Base-by-base conservation (phyloP, 2,113 vertebrate species). In the Rhinolophus sinicus region DNA sequence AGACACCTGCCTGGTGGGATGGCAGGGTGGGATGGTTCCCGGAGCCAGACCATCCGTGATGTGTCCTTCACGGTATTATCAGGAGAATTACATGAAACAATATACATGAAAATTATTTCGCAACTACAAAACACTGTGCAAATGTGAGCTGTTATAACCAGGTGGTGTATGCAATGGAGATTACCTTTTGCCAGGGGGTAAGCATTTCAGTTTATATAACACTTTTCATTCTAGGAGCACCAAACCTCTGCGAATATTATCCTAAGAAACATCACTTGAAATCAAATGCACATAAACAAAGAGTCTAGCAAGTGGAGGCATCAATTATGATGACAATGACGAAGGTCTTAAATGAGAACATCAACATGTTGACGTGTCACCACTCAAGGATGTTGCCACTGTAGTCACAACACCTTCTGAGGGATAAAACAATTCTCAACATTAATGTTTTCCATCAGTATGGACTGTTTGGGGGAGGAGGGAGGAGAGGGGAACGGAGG, bases 141-240 rank as follows among this genome's bases (percentile, higher is more conserved):
- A 58, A 91, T 35, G 65, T 35, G 80, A n/a, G 50, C 64, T 81
- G 58, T 95, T 94, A 22, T 0, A 73, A 52, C 54, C 96, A 96
- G 93, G 95, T 91, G 97, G 76, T 75, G 44, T 70, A 62, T 94
- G 72, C 81, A 80, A 2, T 11, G 60, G 94, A 96, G 97, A 97
- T 90, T 91, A 94, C 88, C 91, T 96, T 97, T 96, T 90, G 88
- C 94, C 44, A 19, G 88, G 67, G 96, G 85, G 72, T 90, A 93
- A 98, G 83, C 93, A 95, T 94, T 94, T 96, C 72, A 82, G 93
- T 97, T 96, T 91, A 95, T 94, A 70, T 91, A 96, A 96, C 88
- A 91, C 88, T 91, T 98, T 93, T 94, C 94, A 75, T 88, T 94
- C 85, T 82, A 83, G 93, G 91, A 93, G 26, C 62, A 85, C 86